Base-by-base conservation (phyloP, 2,113 vertebrate species). In the Dipodomys ordii region DNA sequence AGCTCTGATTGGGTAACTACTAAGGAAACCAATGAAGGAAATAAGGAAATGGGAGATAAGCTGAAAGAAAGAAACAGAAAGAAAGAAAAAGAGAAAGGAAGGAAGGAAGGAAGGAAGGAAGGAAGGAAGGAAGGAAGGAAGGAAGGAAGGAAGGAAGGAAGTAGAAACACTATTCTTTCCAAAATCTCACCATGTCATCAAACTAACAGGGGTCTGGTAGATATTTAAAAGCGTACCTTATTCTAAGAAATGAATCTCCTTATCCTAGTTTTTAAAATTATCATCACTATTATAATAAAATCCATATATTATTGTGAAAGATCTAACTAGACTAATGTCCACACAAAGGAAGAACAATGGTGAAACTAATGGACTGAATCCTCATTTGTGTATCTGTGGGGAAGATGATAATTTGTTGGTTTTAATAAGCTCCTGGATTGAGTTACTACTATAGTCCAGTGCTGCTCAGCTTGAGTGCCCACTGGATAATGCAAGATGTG, bases 231-330 rank as follows among this genome's bases (percentile, higher is more conserved):
- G 73, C 16, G 0, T 23, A 22, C 79, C 81, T 97, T 94, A 65
- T 46, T 95, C 95, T 57, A 2, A 88, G 1, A 73, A 80, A 32
- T 91, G 80, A 92, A 93, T 91, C 87, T 87, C 76, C 81, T 96
- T 88, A 83, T 78, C 84, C 80, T 79, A 95, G 95, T 92, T 94
- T 94, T 95, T 95, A 15, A 96, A 95, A 94, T 91, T 93, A 90
- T 94, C 87, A 85, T 35, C 49, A 32, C 82, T 84, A 87, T 91
- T 87, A 84, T 62, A 94, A 85, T 87, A 95, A 96, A 90, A 93
- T n/a, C 67, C 76, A 96, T 90, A 93, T 60, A 90, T 96, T 71
- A 93, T 57, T 94, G 79, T 74, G 76, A 83, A 81, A 91, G 81
- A 85, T 80, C 44, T 69, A 94, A 87, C 57, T n/a, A 94, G 76